Evolutionary conservation across 2,888 invertebrate genomes (phyloP).

Genomic region (Perithous albicinctus): DNA sequence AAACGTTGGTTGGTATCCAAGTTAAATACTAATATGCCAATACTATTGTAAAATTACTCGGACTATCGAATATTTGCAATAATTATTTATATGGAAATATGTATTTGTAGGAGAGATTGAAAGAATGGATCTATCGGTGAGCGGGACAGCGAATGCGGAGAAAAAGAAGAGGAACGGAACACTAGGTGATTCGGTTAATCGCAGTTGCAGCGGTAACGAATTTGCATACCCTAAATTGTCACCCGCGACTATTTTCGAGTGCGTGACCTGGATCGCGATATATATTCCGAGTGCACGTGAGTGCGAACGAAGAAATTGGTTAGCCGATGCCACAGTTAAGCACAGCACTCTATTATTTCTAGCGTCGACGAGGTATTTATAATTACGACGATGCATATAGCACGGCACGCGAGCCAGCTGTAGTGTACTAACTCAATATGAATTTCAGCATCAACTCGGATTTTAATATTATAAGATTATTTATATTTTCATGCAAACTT

Average conservation of each 20-base stretch:
- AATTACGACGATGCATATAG: conserved; percentile 50
- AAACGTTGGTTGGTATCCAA: too few species aligned
- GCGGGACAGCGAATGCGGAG: background rate
- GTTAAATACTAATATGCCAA: too few species aligned
- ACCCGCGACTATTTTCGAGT: conserved; percentile 77
- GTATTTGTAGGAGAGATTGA: conserved; percentile 50
- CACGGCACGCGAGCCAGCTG: background rate
- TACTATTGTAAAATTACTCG: too few species aligned
- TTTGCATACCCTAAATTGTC: conserved; percentile 70
- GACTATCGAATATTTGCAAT: too few species aligned
- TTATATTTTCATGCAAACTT: too few species aligned
- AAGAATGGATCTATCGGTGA: background rate
- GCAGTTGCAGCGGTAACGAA: background rate
- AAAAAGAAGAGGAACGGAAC: background rate
- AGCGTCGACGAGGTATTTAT: conserved; percentile 69
- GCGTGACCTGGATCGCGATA: conserved; percentile 76
- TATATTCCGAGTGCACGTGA: conserved; percentile 64
- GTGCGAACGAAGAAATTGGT: conserved; percentile 59
- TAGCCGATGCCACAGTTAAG: conserved; percentile 60
- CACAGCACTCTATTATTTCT: conserved; percentile 70
- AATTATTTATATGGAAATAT: too few species aligned
- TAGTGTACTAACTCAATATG: background rate
- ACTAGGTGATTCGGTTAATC: conserved; percentile 64
- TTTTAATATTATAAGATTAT: background rate
- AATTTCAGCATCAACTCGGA: background rate